Conservation (phyloP, 2,888 invertebrate genomes). For the Allophyes oxyacanthae region DNA sequence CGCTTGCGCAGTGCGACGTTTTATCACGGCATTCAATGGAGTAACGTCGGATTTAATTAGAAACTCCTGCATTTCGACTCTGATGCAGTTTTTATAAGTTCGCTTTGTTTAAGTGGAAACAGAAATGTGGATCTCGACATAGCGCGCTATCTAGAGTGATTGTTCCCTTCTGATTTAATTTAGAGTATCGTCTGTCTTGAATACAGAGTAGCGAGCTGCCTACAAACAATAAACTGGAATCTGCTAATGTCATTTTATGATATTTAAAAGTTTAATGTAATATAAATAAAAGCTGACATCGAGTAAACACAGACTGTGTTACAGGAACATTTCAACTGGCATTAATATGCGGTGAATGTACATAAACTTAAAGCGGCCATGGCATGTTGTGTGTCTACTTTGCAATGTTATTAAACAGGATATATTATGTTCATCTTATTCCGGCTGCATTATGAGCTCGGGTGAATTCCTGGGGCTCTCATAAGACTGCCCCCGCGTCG, state of each 20-base stretch:
- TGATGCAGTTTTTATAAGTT: slow-evolving; percentile 47
- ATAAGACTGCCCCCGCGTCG: slow-evolving; percentile 48
- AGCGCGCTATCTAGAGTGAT: slow-evolving; percentile 18
- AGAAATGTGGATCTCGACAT: slow-evolving; percentile 31
- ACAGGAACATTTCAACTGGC: slow-evolving; percentile 39
- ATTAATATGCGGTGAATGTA: slow-evolving; percentile 45
- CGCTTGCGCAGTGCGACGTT: slow-evolving; percentile 66
- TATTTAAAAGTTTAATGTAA: slow-evolving; percentile 7
- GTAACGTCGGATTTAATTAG: slow-evolving; percentile 72
- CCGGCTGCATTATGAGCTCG: slow-evolving; percentile 48
- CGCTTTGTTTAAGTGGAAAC: slow-evolving; percentile 26
- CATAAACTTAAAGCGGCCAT: slow-evolving; percentile 36
- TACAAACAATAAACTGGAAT: slow-evolving; percentile 21
- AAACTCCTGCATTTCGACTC: slow-evolving; percentile 61
- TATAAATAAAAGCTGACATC: slow-evolving; percentile 30
- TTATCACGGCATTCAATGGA: slow-evolving; percentile 64
- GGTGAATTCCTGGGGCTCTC: slow-evolving; percentile 51
- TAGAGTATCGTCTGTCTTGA: slow-evolving; percentile 10
- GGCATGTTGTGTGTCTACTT: slow-evolving; percentile 37
- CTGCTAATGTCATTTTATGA: slow-evolving; percentile 26
- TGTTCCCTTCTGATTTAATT: slow-evolving; percentile 31
- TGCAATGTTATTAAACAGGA: slow-evolving; percentile 46
- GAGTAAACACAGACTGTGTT: slow-evolving; percentile 30
- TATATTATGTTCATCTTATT: slow-evolving; percentile 43
- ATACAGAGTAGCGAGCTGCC: slow-evolving; percentile 11